Base-by-base conservation (phyloP, 2,797 vertebrate species). In the Mormyrus hasselquistii region DNA sequence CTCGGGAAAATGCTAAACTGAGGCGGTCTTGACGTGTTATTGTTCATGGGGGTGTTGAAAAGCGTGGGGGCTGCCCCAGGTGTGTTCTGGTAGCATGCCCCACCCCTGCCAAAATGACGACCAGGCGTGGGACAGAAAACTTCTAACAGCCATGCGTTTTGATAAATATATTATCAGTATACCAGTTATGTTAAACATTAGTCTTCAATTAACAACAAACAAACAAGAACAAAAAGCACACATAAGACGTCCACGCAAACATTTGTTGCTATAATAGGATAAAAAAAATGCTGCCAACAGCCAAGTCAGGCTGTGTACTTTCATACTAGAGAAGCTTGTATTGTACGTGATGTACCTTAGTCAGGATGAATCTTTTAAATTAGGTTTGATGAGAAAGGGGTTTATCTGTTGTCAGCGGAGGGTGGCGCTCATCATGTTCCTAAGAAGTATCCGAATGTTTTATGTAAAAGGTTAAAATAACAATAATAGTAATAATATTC, bases 341-440 rank as follows among this genome's bases (percentile, higher is more conserved):
- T 82, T 82, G 19, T 82, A 47, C 38, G 29, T 47, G 38, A 7
- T 82, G 41, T 82, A 82, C 41, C 41, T n/a, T 19, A 47, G 76
- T 47, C 76, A 82, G 19, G 41, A 44, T 49, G 57, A 69, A 87
- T 87, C 19, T 65, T 69, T 65, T 49, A 87, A 69, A 41, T 49
- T n/a, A 41, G 87, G 16, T 49, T 38, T 87, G 55, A n/a, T 69
- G 50, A 83, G 55, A 88, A 83, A 53, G 47, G 29, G 86, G 86
- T 16, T 83, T 83, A 55, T n/a, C 62, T 90, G 55, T 65, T 90
- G 76, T 87, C 79, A 88, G 89, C 89, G 89, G 88, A 29, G 89
- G 88, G 90, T 89, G 90, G 83, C 89, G 90, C 90, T 90, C 85
- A 38, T 59, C 76, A 25, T 69, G 34, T 25, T 47, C 87, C 29